phyloP scores from a whole-genome alignment of 2,113 vertebrate genomes.

The Hypocryptadius cinnamomeus region DNA sequence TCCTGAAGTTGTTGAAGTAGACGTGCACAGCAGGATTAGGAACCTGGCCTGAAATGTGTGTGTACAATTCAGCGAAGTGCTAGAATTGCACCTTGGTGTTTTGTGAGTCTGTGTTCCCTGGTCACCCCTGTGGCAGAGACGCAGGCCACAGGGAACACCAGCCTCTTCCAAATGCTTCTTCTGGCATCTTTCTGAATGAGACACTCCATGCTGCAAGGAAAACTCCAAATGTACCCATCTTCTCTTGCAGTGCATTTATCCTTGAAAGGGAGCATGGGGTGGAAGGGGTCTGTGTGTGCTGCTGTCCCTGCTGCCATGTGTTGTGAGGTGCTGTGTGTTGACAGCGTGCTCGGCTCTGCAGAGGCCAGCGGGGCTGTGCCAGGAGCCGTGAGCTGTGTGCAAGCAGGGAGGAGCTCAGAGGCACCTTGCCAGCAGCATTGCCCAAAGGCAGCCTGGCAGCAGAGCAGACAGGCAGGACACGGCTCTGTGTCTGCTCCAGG shows the following conservation, averaged over 20 bases:
- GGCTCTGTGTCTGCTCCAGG: neutral
- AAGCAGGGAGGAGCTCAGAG: neutral
- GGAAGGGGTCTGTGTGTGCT: neutral
- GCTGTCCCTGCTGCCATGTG: neutral
- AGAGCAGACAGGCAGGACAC: neutral
- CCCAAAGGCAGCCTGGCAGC: neutral
- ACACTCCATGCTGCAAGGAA: neutral
- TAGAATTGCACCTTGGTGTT: neutral
- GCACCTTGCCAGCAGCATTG: neutral
- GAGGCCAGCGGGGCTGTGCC: neutral
- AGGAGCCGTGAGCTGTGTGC: neutral
- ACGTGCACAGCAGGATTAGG: rapidly evolving
- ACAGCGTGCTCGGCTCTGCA: neutral
- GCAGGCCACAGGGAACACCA: neutral
- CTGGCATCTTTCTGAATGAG: neutral
- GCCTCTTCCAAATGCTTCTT: neutral
- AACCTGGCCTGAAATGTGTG: neutral
- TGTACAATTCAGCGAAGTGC: neutral
- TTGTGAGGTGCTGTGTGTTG: neutral
- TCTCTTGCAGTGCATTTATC: neutral
- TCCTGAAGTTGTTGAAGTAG: neutral
- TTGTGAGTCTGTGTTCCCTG: neutral
- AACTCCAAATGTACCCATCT: neutral
- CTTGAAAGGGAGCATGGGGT: rapidly evolving
- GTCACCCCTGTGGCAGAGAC: rapidly evolving